phyloP scores from a whole-genome alignment of 2,888 invertebrate species.

The Luperina nickerlii region DNA sequence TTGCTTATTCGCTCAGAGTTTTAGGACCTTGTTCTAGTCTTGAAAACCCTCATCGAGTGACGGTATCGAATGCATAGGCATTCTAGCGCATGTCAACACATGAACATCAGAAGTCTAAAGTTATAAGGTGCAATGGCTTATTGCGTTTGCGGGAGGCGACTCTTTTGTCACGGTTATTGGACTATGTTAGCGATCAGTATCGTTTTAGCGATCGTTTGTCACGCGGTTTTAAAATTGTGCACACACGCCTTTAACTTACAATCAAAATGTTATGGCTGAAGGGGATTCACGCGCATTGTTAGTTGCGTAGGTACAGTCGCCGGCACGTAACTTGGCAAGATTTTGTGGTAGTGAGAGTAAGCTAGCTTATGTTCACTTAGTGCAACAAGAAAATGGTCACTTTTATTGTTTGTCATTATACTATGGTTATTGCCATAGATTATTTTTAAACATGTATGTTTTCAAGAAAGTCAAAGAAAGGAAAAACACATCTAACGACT shows the following conservation, averaged over 20 bases:
- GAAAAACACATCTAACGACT: too few relatives aligned
- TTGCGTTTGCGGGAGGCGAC: neutral
- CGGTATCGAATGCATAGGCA: neutral
- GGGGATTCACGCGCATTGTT: neutral
- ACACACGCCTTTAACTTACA: neutral
- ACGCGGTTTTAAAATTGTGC: slow-evolving; percentile 14
- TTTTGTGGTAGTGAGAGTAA: too few relatives aligned
- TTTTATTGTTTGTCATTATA: too few relatives aligned
- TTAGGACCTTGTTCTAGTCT: neutral
- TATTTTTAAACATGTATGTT: too few relatives aligned
- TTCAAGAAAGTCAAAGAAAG: too few relatives aligned
- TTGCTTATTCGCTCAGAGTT: neutral
- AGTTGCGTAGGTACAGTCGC: neutral
- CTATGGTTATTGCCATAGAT: too few relatives aligned
- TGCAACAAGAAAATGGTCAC: too few relatives aligned
- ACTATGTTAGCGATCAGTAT: neutral
- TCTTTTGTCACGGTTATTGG: neutral
- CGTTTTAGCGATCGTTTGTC: slow-evolving; percentile 14
- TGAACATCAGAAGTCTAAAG: neutral
- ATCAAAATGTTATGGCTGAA: neutral
- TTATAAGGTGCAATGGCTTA: neutral
- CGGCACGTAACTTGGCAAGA: too few relatives aligned
- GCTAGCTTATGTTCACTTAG: too few relatives aligned
- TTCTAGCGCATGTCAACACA: neutral
- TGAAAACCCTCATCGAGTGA: neutral